Evolutionary conservation across 2,113 vertebrate species (phyloP).

Genomic region (Oceanodroma tethys): DNA sequence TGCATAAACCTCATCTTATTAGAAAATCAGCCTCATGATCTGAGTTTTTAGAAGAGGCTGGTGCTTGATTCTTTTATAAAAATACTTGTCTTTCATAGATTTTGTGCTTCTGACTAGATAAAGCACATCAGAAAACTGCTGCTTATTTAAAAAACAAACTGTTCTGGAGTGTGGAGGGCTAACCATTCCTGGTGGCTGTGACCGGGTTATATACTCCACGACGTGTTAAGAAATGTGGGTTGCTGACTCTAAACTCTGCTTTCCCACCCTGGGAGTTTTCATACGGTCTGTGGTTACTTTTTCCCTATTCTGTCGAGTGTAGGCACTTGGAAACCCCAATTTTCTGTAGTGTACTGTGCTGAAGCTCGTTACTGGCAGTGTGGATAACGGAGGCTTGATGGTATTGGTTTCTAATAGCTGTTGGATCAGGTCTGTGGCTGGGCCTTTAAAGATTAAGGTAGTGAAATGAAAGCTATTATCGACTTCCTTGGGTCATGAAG

Average conservation of each 20-base stretch:
- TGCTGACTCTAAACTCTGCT: neutral
- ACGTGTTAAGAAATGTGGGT: neutral
- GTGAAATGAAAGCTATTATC: neutral
- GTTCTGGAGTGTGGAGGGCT: neutral
- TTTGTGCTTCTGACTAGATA: neutral
- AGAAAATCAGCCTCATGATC: neutral
- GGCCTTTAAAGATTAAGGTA: neutral
- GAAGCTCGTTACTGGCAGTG: neutral
- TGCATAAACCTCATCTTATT: neutral
- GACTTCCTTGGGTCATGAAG: neutral
- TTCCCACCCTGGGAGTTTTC: neutral
- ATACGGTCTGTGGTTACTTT: neutral
- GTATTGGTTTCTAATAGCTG: neutral
- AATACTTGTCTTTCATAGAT: neutral
- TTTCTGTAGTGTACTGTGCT: neutral
- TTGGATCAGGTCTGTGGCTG: neutral
- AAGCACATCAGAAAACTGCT: neutral
- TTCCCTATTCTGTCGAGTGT: neutral
- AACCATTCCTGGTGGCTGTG: neutral
- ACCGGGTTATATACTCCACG: neutral
- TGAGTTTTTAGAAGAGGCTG: neutral
- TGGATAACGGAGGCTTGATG: neutral
- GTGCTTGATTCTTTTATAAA: neutral
- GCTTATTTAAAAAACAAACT: neutral
- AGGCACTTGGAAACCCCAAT: neutral